Evolutionary conservation across 2,888 invertebrate genomes (phyloP).

Genomic region (Epinotia nisella): DNA sequence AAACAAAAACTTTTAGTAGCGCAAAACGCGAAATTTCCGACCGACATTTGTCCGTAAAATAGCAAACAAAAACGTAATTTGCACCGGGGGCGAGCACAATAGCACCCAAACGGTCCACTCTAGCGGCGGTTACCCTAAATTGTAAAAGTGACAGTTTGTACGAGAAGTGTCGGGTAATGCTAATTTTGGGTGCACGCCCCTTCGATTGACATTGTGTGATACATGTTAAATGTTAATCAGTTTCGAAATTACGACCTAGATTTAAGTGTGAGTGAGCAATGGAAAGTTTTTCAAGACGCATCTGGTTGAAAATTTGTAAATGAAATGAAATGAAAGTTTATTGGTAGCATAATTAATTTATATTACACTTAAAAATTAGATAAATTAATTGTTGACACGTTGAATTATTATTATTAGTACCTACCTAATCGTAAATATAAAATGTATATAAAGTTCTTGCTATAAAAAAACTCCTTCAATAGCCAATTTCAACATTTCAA

Average conservation of each 20-base stretch:
- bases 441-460: too few relatives aligned
- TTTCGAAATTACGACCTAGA: slow-evolving; percentile 31
- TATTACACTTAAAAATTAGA: too few relatives aligned
- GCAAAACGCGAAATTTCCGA: slow-evolving; percentile 56
- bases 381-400: too few relatives aligned
- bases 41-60: slow-evolving; percentile 66
- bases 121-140: slow-evolving; percentile 76
- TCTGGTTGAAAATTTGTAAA: neutral
- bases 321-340: too few relatives aligned
- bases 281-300: slow-evolving; percentile 3
- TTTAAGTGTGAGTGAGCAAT: slow-evolving; percentile 21
- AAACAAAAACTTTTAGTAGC: slow-evolving; percentile 40
- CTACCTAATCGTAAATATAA: too few relatives aligned
- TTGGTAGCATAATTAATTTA: too few relatives aligned
- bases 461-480: too few relatives aligned
- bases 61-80: slow-evolving; percentile 81
- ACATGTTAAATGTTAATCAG: slow-evolving; percentile 42
- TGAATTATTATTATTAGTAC: too few relatives aligned
- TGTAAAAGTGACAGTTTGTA: slow-evolving; percentile 71
- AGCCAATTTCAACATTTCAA: too few relatives aligned
- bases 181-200: slow-evolving; percentile 59
- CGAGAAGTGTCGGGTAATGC: slow-evolving; percentile 71
- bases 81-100: slow-evolving; percentile 69
- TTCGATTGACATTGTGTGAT: slow-evolving; percentile 42
- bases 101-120: slow-evolving; percentile 60